phyloP scores from a whole-genome alignment of 2,113 vertebrate genomes.

The Caretta caretta region DNA sequence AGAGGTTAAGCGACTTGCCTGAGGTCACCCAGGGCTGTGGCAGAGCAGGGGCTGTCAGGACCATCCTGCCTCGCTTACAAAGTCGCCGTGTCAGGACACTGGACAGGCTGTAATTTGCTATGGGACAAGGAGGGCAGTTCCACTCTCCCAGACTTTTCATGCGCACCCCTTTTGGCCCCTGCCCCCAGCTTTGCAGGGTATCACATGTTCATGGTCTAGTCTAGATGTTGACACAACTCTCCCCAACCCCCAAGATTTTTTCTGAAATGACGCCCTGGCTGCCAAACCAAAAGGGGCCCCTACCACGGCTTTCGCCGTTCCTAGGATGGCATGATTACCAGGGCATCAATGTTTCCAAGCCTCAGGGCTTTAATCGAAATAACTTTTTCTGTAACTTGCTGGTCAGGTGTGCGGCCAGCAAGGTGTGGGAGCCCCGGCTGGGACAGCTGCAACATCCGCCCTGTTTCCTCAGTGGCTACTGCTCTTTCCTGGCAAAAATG shows the following conservation, averaged over 20 bases:
- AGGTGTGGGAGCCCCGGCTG: neutral
- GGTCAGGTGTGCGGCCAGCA: neutral
- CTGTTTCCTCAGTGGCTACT: neutral
- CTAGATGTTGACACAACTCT: neutral
- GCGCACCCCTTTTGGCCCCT: too few relatives aligned
- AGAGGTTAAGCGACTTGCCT: neutral
- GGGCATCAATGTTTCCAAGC: neutral
- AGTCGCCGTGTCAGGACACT: neutral
- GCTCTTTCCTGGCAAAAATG: neutral
- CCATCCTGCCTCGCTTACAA: neutral
- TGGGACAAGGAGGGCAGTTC: neutral
- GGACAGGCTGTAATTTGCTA: neutral
- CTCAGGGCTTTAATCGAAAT: neutral
- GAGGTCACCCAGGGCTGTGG: too few relatives aligned
- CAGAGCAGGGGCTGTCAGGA: neutral
- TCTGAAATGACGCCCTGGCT: neutral
- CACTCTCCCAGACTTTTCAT: too few relatives aligned
- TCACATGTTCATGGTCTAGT: neutral
- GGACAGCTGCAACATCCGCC: neutral
- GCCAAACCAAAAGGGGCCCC: neutral
- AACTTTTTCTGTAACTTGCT: neutral
- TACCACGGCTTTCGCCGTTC: neutral
- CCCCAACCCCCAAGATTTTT: neutral
- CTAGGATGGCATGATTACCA: neutral
- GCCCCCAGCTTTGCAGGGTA: too few relatives aligned